Percentiles rank a stretch among this genome's conserved stretches.
phyloP scores from a whole-genome alignment of 2,797 vertebrate species.

The Pseudochirops corinnae region DNA sequence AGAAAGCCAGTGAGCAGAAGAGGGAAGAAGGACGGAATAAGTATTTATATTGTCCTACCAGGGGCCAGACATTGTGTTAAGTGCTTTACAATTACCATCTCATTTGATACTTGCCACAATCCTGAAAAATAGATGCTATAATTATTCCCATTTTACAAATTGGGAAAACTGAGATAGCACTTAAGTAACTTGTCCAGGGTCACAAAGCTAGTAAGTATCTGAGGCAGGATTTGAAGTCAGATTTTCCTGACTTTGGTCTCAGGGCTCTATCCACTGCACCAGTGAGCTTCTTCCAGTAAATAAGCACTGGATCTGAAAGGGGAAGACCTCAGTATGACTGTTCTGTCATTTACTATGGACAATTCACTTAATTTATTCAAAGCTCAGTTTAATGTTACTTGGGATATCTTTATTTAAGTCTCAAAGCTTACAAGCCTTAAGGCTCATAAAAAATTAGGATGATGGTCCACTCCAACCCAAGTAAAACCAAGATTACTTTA shows the following conservation, averaged over 20 bases:
- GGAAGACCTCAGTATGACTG: background rate
- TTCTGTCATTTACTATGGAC: background rate
- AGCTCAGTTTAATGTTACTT: background rate
- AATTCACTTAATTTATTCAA: background rate
- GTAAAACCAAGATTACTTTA: constrained; percentile 36
- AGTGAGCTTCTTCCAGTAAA: background rate
- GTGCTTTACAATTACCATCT: background rate
- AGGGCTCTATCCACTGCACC: background rate
- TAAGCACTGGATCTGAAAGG: background rate
- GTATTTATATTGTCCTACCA: background rate
- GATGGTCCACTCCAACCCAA: background rate
- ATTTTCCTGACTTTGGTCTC: background rate
- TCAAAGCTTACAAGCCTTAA: constrained; percentile 18
- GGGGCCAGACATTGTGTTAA: background rate
- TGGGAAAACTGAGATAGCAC: background rate
- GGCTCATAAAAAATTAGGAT: background rate
- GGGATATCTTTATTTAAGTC: constrained; percentile 46
- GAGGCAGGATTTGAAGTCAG: background rate
- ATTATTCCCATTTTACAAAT: background rate
- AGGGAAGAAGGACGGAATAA: background rate
- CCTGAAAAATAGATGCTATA: background rate
- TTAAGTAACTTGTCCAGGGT: background rate
- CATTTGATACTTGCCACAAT: background rate
- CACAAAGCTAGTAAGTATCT: background rate
- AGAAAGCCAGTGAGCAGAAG: background rate